Percentiles rank a stretch among this genome's conserved stretches.
Conservation (phyloP, 2,888 invertebrate genomes). For the Melanostoma mellinum region DNA sequence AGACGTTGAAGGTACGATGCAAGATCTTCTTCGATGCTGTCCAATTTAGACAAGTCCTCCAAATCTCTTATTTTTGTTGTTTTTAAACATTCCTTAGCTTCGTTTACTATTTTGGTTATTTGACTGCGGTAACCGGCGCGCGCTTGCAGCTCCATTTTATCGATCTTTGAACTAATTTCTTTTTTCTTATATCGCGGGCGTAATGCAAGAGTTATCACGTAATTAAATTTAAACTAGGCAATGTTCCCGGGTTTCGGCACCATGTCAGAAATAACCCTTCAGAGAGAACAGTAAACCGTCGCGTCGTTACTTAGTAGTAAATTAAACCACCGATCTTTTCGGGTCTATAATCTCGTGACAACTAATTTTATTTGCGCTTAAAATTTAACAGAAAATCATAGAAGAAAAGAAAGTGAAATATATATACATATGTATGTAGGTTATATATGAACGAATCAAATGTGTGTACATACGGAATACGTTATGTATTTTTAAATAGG, state of each 20-base stretch:
- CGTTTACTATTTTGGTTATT: conserved; percentile 29
- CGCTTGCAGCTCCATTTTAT: conserved; percentile 19
- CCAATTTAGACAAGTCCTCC: neutral
- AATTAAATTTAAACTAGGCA: neutral
- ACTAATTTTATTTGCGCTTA: too few relatives aligned
- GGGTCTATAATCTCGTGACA: too few relatives aligned
- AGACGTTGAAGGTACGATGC: conserved; percentile 22
- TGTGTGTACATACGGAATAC: too few relatives aligned
- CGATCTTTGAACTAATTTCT: too few relatives aligned
- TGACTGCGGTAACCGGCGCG: conserved; percentile 38
- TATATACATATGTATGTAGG: too few relatives aligned
- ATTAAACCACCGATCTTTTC: neutral
- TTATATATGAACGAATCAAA: too few relatives aligned
- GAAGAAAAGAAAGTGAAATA: too few relatives aligned
- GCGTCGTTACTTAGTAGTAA: neutral
- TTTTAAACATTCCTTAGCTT: conserved; percentile 24
- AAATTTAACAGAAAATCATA: too few relatives aligned
- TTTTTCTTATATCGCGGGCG: neutral
- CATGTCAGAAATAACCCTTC: neutral
- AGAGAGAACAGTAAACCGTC: neutral
- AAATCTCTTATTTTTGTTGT: conserved; percentile 1
- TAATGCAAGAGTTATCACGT: neutral
- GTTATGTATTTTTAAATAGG: too few relatives aligned
- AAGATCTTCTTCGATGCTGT: conserved; percentile 28
- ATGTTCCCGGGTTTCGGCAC: conserved; percentile 1